Percentiles rank a stretch among this genome's conserved stretches.
Conservation (phyloP, 1,140 invertebrate species). For the Helicoverpa zea region DNA sequence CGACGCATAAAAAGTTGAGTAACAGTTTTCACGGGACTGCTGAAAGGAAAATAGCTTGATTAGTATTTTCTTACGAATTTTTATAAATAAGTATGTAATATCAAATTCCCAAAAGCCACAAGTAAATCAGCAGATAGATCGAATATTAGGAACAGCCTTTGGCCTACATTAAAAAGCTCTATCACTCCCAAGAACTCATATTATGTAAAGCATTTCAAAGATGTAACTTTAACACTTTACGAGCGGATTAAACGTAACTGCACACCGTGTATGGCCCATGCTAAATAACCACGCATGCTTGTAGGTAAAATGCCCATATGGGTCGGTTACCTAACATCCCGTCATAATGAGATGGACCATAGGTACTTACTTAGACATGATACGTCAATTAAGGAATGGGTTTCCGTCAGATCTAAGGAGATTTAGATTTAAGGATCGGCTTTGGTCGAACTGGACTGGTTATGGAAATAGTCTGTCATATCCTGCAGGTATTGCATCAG, state of each 20-base stretch:
- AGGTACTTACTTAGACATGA: not conserved
- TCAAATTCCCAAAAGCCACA: too few species aligned
- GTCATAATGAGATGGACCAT: not conserved
- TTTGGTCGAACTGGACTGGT: not conserved
- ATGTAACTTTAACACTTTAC: not conserved
- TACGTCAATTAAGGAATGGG: not conserved
- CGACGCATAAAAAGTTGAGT: too few species aligned
- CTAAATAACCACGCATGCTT: not conserved
- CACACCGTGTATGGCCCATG: not conserved
- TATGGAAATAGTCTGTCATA: not conserved
- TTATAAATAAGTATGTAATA: too few species aligned
- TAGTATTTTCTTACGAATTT: too few species aligned
- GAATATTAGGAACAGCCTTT: too few species aligned
- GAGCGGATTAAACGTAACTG: not conserved
- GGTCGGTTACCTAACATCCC: constrained; percentile 9
- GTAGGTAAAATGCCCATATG: not conserved
- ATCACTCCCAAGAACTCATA: too few species aligned
- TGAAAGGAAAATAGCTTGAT: too few species aligned
- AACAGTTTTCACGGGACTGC: too few species aligned
- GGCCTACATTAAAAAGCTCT: too few species aligned
- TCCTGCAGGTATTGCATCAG: constrained; percentile 1
- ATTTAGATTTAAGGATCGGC: not conserved
- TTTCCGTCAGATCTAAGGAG: not conserved
- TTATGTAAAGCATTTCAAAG: too few species aligned
- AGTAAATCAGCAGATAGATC: too few species aligned